These are phyloP conservation scores for Thamnophis sirtalis DNA, from an alignment of 2,113 vertebrate species.

Conservation along the genomic window DNA sequence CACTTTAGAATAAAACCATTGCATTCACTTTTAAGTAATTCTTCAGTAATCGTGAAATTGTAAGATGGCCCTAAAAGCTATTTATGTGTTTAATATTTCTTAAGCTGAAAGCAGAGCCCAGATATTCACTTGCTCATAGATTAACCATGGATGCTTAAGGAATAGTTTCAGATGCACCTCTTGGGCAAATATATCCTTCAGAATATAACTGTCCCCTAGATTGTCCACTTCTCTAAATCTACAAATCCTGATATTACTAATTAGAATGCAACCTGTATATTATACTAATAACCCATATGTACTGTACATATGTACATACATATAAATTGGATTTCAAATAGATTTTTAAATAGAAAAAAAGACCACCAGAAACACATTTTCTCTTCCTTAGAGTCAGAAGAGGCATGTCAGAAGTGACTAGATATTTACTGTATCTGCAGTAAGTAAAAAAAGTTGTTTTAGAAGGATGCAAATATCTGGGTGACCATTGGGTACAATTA, in stretches of 20 bases:
- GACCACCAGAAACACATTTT: not conserved
- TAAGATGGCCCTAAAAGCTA: not conserved
- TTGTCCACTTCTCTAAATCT: not conserved
- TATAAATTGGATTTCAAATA: not conserved
- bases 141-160: not conserved
- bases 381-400: not conserved
- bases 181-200: not conserved
- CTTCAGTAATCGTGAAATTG: not conserved
- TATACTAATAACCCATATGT: not conserved
- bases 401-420: not conserved
- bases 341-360: not conserved
- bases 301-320: not conserved
- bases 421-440: not conserved
- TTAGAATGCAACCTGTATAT: too few relatives aligned
- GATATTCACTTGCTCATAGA: not conserved
- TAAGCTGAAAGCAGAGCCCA: not conserved
- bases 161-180: not conserved
- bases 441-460: not conserved
- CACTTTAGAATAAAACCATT: not conserved
- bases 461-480: not conserved
- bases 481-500: not conserved
- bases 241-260: not conserved
- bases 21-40: not conserved
- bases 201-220: not conserved
- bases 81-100: not conserved